phyloP scores from a whole-genome alignment of 2,888 invertebrate species.

The Sesia bembeciformis region DNA sequence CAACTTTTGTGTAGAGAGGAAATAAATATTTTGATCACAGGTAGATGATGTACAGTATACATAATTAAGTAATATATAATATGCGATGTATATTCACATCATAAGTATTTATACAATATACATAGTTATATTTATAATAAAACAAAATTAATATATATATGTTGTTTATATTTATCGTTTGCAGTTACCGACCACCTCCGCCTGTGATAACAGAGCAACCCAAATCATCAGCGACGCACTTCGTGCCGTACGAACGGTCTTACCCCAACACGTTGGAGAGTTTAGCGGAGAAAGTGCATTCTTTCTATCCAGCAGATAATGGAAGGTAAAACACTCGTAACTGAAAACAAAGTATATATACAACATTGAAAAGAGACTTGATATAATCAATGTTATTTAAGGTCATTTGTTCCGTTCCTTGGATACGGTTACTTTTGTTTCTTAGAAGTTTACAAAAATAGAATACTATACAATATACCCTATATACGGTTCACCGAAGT shows the following conservation, averaged over 20 bases:
- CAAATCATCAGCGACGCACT: conserved; percentile 84
- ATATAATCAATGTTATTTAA: background rate
- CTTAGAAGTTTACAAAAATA: no score
- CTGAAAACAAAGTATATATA: background rate
- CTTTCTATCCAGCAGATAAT: conserved; percentile 78
- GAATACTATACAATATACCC: no score
- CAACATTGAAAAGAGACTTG: no score
- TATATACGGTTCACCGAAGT: no score
- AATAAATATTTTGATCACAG: no score
- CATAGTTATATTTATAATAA: background rate
- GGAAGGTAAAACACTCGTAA: conserved; percentile 32
- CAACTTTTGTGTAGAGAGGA: no score
- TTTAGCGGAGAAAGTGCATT: conserved; percentile 93
- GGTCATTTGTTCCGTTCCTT: conserved; percentile 1
- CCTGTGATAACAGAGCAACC: conserved; percentile 94
- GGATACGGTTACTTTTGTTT: no score
- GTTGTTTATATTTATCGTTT: background rate
- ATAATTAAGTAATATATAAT: no score
- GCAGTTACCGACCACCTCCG: conserved; percentile 86
- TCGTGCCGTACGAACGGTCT: conserved; percentile 89
- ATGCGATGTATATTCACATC: no score
- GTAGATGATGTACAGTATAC: no score
- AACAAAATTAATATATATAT: background rate
- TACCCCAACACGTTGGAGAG: conserved; percentile 93
- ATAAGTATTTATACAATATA: no score